phyloP scores from a whole-genome alignment of 2,113 vertebrate species.

The Phalacrocorax aristotelis region DNA sequence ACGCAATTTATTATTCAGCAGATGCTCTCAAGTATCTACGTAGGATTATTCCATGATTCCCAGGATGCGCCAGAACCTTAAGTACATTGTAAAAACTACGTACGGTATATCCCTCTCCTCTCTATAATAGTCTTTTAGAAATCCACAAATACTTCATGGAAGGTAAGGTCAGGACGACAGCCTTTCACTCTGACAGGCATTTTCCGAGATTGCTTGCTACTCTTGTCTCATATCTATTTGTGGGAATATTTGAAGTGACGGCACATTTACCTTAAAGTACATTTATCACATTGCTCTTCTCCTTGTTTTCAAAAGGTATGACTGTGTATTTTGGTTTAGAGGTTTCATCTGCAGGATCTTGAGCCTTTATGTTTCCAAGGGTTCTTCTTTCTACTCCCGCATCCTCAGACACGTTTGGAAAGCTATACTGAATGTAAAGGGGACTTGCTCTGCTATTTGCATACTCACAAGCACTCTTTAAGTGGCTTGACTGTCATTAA shows the following conservation, averaged over 20 bases:
- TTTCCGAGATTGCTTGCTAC: slow-evolving; percentile 17
- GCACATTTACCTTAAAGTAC: slow-evolving; percentile 20
- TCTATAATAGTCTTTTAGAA: neutral
- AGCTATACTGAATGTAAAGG: neutral
- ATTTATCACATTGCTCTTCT: neutral
- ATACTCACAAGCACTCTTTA: neutral
- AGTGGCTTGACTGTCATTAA: neutral
- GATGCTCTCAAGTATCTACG: neutral
- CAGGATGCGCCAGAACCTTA: neutral
- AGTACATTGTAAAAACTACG: neutral
- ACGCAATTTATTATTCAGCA: neutral
- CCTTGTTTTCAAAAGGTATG: neutral
- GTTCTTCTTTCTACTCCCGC: neutral
- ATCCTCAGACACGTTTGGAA: neutral
- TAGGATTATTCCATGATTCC: neutral
- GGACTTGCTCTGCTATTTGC: neutral
- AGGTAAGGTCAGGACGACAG: slow-evolving; percentile 5
- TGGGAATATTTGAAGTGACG: slow-evolving; percentile 8
- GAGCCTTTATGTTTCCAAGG: neutral
- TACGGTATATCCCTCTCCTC: neutral
- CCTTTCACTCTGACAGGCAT: slow-evolving; percentile 3
- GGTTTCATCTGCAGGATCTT: neutral
- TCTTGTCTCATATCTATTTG: slow-evolving; percentile 13
- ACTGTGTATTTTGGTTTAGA: neutral
- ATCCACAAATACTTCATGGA: neutral